phyloP scores from a whole-genome alignment of 2,797 vertebrate genomes.

The Syndactyla subalaris region DNA sequence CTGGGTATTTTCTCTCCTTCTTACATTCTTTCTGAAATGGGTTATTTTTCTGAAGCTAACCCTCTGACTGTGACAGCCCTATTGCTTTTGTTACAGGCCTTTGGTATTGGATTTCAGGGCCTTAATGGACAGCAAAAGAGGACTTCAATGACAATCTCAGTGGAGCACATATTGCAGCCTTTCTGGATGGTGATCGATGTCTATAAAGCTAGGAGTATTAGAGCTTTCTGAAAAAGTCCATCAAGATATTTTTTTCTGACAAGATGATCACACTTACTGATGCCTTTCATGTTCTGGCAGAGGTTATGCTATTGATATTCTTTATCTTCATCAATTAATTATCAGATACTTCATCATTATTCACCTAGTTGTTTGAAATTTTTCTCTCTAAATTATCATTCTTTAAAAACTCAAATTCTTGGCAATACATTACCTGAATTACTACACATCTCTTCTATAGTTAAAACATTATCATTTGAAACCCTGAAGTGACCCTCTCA shows the following conservation, averaged over 20 bases:
- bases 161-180: not conserved
- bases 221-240: not conserved
- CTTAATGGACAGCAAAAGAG: not conserved
- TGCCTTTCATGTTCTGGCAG: not conserved
- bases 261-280: slow-evolving; percentile 21
- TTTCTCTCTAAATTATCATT: not conserved
- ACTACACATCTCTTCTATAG: not conserved
- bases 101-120: not conserved
- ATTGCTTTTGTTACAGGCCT: not conserved
- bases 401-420: not conserved
- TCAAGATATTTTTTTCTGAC: not conserved
- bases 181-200: not conserved
- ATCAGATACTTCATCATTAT: slow-evolving; percentile 6
- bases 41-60: not conserved
- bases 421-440: slow-evolving; percentile 21
- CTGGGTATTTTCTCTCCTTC: not conserved
- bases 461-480: slow-evolving; percentile 23
- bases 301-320: not conserved
- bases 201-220: not conserved
- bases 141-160: not conserved
- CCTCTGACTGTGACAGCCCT: not conserved
- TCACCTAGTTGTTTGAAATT: not conserved
- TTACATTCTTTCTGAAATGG: not conserved
- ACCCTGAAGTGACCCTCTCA: slow-evolving; percentile 31
- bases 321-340: slow-evolving; percentile 27